phyloP scores from a whole-genome alignment of 2,113 vertebrate species.

The Eira barbara region DNA sequence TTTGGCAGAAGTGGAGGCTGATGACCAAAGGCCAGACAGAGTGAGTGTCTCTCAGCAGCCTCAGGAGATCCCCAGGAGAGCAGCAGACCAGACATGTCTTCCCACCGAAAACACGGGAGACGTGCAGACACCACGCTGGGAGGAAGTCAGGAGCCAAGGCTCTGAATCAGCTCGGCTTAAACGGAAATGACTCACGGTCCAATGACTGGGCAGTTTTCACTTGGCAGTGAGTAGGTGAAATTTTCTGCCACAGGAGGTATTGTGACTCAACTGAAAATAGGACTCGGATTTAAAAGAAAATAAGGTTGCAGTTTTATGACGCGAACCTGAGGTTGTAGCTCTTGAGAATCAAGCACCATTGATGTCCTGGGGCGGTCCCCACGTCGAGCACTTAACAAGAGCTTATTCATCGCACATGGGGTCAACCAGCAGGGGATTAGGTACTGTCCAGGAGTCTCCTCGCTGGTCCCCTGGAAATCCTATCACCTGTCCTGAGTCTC shows the following conservation, averaged over 20 bases:
- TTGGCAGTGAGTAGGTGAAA: background rate
- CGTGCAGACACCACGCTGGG: accelerated
- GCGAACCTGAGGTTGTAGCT: background rate
- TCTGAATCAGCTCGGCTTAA: background rate
- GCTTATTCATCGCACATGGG: accelerated
- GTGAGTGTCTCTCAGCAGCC: background rate
- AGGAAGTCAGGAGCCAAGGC: background rate
- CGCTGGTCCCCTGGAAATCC: accelerated
- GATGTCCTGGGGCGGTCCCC: accelerated
- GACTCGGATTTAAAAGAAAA: background rate
- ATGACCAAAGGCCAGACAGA: background rate
- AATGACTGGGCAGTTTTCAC: background rate
- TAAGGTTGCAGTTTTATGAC: background rate
- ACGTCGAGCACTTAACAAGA: accelerated
- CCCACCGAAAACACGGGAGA: background rate
- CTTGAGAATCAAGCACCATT: accelerated
- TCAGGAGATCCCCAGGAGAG: background rate
- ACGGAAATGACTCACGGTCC: background rate
- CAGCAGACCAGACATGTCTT: background rate
- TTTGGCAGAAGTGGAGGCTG: background rate
- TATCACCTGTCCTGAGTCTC: background rate
- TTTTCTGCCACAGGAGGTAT: background rate
- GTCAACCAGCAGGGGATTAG: background rate
- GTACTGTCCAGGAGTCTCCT: accelerated
- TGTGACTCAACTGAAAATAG: background rate